Evolutionary conservation across 2,113 vertebrate genomes (phyloP), one percentile per base, ranked within the genome.

Genomic region (Centropus unirufus): DNA sequence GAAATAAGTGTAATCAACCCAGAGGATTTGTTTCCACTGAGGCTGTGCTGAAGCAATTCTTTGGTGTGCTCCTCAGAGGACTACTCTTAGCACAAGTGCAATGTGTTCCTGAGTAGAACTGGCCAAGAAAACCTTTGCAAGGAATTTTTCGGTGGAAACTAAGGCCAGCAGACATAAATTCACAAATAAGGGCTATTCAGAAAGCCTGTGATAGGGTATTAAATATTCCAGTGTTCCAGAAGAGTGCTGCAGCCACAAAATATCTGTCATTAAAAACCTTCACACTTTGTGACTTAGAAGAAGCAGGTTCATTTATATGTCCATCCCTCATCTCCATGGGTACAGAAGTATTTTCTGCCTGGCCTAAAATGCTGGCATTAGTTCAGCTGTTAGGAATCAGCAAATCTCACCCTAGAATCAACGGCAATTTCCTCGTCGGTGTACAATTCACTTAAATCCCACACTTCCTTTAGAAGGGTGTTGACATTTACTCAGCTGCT

Each of bases 401-500:
- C 9, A 40, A 70, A 10, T 59, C 36, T 77, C 90, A 83, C 59
- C 75, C 87, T 51, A 47, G 82, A 86, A 39, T 77, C 42, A n/a
- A 14, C 82, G 67, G 59, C 78, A 40, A 59, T 94, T 94, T 92
- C 63, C 87, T 90, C 69, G 67, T 21, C 49, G 3, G 72, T 8
- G 69, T 74, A 52, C 39, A 90, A 77, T 73, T 85, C 87, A 57
- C 72, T 92, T n/a, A 62, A 93, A 95, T 91, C 95, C 87, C 91
- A 91, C 89, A 62, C 55, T 89, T 95, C 59, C 78, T 84, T 89
- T 27, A 67, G 87, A 88, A 92, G 17, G 79, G 82, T 97, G 90
- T 91, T 96, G 96, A 80, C 96, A 95, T 92, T 95, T 94, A 22
- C 91, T 92, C 91, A 95, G 82, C 90, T 94, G 90, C 87, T 80